Percentiles rank a stretch among this genome's conserved stretches.
These are phyloP conservation scores for Noctua fimbriata DNA, from an alignment of 2,888 invertebrate species.

Conservation along the genomic window DNA sequence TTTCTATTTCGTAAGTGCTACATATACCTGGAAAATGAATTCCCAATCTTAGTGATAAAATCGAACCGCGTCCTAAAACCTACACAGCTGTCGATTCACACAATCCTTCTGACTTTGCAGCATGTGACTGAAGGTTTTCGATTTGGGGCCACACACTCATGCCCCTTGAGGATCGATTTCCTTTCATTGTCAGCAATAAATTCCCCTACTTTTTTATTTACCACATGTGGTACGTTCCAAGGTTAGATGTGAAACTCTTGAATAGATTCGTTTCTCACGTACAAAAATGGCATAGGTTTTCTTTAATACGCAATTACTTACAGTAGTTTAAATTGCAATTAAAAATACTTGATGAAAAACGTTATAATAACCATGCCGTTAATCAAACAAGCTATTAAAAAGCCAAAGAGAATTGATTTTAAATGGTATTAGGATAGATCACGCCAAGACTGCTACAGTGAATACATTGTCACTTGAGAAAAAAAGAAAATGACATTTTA, in stretches of 20 bases:
- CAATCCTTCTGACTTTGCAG: slow-evolving; percentile 59
- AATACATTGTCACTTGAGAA: not conserved
- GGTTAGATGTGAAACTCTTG: slow-evolving; percentile 35
- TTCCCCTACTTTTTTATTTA: slow-evolving; percentile 69
- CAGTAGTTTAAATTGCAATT: slow-evolving; percentile 32
- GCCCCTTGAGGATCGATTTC: slow-evolving; percentile 72
- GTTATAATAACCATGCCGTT: slow-evolving; percentile 29
- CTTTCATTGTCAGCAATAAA: slow-evolving; percentile 75
- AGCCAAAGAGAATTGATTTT: slow-evolving; percentile 12
- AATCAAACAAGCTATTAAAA: slow-evolving; percentile 38
- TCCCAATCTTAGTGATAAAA: slow-evolving; percentile 26
- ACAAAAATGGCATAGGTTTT: slow-evolving; percentile 11
- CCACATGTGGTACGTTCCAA: slow-evolving; percentile 48
- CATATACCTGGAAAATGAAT: slow-evolving; percentile 27
- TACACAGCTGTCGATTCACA: slow-evolving; percentile 53
- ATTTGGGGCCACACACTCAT: slow-evolving; percentile 68
- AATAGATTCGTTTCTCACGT: slow-evolving; percentile 29
- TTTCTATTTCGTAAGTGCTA: not conserved
- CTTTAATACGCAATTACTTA: slow-evolving; percentile 42
- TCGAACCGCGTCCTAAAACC: slow-evolving; percentile 22
- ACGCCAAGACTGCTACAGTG: not conserved
- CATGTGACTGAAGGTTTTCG: slow-evolving; percentile 72
- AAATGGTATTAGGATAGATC: slow-evolving; percentile 11
- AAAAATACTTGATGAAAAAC: slow-evolving; percentile 51
- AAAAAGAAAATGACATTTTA: not conserved